Evolutionary conservation across 1,140 invertebrate species (phyloP).

Genomic region (Monochamus saltuarius): DNA sequence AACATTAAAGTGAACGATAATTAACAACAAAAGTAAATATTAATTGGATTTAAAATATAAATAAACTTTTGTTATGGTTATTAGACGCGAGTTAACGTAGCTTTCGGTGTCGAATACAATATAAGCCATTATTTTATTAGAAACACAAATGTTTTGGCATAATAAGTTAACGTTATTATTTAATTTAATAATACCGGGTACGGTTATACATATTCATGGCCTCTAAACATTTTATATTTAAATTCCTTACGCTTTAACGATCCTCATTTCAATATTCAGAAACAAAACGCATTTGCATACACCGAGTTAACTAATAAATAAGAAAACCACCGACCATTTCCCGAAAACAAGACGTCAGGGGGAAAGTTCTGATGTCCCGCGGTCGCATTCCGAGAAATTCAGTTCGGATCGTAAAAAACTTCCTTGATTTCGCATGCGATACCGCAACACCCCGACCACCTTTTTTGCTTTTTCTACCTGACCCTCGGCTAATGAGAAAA

Average conservation of each 20-base stretch:
- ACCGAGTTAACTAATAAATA: neutral
- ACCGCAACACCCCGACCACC: constrained; percentile 25
- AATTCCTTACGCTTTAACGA: constrained; percentile 12
- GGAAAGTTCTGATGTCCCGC: neutral
- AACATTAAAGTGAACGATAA: too few relatives aligned
- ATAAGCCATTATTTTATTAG: too few relatives aligned
- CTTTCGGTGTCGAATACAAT: too few relatives aligned
- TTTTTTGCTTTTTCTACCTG: constrained; percentile 36
- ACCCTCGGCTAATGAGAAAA: constrained; percentile 36
- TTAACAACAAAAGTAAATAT: too few relatives aligned
- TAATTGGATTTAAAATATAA: too few relatives aligned
- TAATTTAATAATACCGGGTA: constrained; percentile 8
- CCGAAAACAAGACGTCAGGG: neutral
- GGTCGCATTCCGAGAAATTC: constrained; percentile 18
- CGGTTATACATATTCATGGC: constrained; percentile 16
- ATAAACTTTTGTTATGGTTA: too few relatives aligned
- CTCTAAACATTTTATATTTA: constrained; percentile 13
- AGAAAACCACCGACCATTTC: constrained; percentile 1
- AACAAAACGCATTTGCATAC: neutral
- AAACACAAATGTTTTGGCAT: too few relatives aligned
- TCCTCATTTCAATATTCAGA: neutral
- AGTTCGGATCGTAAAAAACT: constrained; percentile 29
- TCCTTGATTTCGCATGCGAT: constrained; percentile 38
- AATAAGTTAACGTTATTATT: neutral
- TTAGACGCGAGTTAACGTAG: too few relatives aligned